phyloP scores from a whole-genome alignment of 2,113 vertebrate species.

The Phyllostomus hastatus region DNA sequence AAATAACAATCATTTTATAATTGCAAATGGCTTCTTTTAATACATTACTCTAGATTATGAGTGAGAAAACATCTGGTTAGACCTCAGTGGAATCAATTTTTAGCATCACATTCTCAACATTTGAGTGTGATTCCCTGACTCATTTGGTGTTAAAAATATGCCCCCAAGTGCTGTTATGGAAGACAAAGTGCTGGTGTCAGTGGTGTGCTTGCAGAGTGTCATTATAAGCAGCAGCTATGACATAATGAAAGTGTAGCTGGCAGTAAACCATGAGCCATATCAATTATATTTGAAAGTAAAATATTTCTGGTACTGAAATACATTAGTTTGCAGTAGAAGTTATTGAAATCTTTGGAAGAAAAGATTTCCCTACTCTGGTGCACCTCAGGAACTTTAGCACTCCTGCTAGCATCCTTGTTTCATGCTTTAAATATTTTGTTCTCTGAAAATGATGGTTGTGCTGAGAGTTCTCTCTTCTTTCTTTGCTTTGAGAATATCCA shows the following conservation, averaged over 20 bases:
- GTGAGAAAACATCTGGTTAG: neutral
- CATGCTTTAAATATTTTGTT: constrained; percentile 3
- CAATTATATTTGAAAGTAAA: constrained; percentile 56
- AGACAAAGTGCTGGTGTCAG: constrained; percentile 52
- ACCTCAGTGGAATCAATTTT: constrained; percentile 48
- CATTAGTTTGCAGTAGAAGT: constrained; percentile 4
- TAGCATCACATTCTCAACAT: neutral
- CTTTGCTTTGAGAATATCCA: neutral
- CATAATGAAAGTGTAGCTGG: constrained; percentile 32
- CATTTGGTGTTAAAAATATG: constrained; percentile 53
- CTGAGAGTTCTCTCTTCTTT: neutral
- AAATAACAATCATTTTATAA: constrained; percentile 38
- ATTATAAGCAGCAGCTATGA: neutral
- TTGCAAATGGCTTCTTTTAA: neutral
- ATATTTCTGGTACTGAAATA: constrained; percentile 25
- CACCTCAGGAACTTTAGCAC: neutral
- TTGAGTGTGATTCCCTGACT: constrained; percentile 36
- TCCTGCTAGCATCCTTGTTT: neutral
- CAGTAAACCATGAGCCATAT: neutral
- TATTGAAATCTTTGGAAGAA: neutral
- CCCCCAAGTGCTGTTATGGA: neutral
- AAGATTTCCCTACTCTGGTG: neutral
- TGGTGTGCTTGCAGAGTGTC: constrained; percentile 10
- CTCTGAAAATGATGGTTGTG: neutral
- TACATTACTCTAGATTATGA: constrained; percentile 30